Conservation (phyloP, 1,140 invertebrate genomes). For the Trachymyrmex septentrionalis region DNA sequence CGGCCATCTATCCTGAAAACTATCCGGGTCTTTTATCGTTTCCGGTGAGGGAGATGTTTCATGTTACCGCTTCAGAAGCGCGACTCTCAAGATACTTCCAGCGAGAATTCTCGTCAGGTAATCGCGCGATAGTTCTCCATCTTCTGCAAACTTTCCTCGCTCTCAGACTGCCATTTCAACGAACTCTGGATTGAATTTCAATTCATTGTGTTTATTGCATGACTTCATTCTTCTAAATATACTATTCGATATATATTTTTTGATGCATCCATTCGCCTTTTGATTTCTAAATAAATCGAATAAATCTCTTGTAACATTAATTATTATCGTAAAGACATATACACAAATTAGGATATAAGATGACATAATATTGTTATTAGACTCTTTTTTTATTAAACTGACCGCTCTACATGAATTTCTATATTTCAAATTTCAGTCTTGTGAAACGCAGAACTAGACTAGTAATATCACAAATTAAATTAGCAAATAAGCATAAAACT, state of each 20-base stretch:
- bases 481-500: too few species aligned
- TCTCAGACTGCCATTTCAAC: background rate
- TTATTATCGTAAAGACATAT: background rate
- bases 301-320: background rate
- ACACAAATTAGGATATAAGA: background rate
- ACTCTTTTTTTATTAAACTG: background rate
- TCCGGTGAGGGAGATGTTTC: conserved; percentile 38
- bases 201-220: background rate
- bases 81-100: conserved; percentile 39
- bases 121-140: conserved; percentile 29
- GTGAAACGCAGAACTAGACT: too few species aligned
- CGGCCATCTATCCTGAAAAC: conserved; percentile 43
- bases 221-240: background rate
- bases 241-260: background rate
- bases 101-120: conserved; percentile 26
- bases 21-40: conserved; percentile 55
- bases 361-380: background rate
- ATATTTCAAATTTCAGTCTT: too few species aligned
- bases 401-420: too few species aligned
- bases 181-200: conserved; percentile 2
- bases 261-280: background rate
- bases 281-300: too few species aligned
- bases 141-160: conserved; percentile 19
- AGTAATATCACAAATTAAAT: too few species aligned
- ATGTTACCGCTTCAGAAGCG: conserved; percentile 44